Evolutionary conservation across 2,888 invertebrate genomes (phyloP).

Genomic region (Nephrotoma guestfalica): DNA sequence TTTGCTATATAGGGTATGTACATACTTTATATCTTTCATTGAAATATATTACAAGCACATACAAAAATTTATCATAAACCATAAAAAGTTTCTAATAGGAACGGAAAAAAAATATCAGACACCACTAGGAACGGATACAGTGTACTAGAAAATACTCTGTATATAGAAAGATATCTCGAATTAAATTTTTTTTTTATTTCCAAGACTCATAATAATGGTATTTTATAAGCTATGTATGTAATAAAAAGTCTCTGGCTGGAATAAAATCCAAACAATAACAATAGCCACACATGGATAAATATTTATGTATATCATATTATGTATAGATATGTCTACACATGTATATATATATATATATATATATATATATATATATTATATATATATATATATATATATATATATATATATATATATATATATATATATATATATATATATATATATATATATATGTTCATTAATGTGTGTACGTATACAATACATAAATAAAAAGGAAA

Average conservation of each 20-base stretch:
- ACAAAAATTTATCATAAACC: neutral
- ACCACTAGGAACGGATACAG: neutral
- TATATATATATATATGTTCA: neutral
- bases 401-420: neutral
- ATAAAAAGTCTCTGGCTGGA: neutral
- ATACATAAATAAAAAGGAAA: neutral
- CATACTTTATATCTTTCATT: neutral
- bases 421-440: too few species aligned
- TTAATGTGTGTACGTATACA: neutral
- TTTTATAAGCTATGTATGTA: neutral
- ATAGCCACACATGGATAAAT: neutral
- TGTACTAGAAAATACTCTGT: neutral
- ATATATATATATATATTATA: neutral
- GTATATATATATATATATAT: neutral
- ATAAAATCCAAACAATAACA: neutral
- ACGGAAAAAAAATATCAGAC: neutral
- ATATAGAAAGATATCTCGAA: neutral
- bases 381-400: too few species aligned
- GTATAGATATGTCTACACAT: too few species aligned
- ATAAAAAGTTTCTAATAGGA: neutral
- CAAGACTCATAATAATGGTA: neutral
- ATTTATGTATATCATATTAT: too few species aligned
- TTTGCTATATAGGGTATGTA: neutral
- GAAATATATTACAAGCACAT: neutral
- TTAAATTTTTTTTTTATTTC: neutral